Evolutionary conservation across 1,140 invertebrate genomes (phyloP).

Genomic region (Drosophila punjabiensis): DNA sequence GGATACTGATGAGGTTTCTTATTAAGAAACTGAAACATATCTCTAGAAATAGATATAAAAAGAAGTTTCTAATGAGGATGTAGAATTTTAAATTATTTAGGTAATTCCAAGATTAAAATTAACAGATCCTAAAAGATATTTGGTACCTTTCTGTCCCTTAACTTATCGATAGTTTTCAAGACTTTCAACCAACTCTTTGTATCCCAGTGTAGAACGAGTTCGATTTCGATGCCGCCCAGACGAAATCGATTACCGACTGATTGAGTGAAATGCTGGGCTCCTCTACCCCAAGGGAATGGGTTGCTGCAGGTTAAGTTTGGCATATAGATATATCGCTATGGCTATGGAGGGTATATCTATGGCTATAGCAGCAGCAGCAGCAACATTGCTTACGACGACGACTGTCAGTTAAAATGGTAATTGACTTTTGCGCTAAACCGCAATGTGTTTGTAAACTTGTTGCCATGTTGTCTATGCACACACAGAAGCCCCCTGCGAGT

Average conservation of each 20-base stretch:
- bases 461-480: constrained; percentile 65
- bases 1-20: neutral
- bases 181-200: neutral
- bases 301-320: constrained; percentile 43
- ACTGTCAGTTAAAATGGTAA: constrained; percentile 79
- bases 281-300: constrained; percentile 20
- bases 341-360: constrained; percentile 35
- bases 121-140: neutral
- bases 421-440: constrained; percentile 80
- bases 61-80: neutral
- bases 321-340: constrained; percentile 41
- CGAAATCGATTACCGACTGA: constrained; percentile 80
- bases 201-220: constrained; percentile 23
- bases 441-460: constrained; percentile 82
- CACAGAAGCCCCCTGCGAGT: constrained; percentile 3
- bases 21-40: neutral
- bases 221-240: constrained; percentile 59
- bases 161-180: neutral
- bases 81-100: neutral
- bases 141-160: neutral
- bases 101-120: neutral
- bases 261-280: constrained; percentile 60
- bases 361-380: constrained; percentile 16
- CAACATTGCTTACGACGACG: constrained; percentile 15
- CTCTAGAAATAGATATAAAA: neutral